phyloP scores from a whole-genome alignment of 2,888 invertebrate species.

The Lepidocyrtoides sp. region DNA sequence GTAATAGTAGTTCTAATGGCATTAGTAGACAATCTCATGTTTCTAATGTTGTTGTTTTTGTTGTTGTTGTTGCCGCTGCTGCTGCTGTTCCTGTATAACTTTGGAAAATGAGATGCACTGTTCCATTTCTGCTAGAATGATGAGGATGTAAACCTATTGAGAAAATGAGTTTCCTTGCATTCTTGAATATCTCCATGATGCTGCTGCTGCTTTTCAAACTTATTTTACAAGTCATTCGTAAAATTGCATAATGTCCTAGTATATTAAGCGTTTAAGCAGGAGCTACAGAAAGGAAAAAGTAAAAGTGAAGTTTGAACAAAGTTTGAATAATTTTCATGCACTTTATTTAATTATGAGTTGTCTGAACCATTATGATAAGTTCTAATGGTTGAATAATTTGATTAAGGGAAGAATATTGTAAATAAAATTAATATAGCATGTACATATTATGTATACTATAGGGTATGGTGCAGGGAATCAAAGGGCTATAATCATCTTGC shows the following conservation, averaged over 20 bases:
- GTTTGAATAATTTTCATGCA: no score
- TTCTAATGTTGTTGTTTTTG: neutral
- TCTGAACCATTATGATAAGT: no score
- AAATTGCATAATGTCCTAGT: neutral
- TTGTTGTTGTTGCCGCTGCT: neutral
- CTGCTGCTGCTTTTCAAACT: neutral
- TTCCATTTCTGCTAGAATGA: neutral
- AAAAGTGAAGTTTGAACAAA: no score
- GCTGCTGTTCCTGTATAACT: no score
- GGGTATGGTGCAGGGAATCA: no score
- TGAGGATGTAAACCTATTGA: conserved; percentile 13
- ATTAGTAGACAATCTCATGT: neutral
- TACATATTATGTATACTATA: no score
- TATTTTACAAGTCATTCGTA: conserved; percentile 22
- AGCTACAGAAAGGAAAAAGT: neutral
- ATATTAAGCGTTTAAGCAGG: neutral
- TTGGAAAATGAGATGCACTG: neutral
- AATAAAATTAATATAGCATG: no score
- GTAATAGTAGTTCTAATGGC: neutral
- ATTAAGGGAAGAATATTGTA: no score
- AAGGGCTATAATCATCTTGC: no score
- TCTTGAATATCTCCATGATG: conserved; percentile 20
- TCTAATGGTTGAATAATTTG: no score
- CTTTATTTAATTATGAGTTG: no score
- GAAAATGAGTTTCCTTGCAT: conserved; percentile 19